phyloP scores from a whole-genome alignment of 2,113 vertebrate species.

The Aleadryas rufinucha region DNA sequence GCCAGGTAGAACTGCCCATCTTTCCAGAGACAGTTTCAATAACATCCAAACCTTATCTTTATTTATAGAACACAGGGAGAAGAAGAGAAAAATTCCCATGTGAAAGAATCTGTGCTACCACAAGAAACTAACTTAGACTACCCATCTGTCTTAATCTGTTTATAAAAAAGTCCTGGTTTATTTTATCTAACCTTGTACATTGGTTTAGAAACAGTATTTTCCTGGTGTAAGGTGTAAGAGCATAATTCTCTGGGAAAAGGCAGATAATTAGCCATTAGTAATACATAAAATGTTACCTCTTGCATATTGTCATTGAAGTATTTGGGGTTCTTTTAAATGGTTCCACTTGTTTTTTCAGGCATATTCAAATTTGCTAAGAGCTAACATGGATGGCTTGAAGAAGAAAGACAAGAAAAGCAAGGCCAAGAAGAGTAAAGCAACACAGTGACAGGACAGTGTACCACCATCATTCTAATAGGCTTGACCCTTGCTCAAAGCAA shows the following conservation, averaged over 20 bases:
- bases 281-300: not conserved
- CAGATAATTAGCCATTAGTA: not conserved
- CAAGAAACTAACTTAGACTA: not conserved
- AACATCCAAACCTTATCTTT: too few species aligned
- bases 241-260: not conserved
- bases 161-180: accelerated
- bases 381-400: slow-evolving; percentile 98
- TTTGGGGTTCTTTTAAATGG: not conserved
- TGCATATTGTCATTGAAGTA: not conserved
- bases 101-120: too few species aligned
- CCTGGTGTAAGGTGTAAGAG: not conserved
- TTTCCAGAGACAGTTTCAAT: too few species aligned
- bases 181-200: not conserved
- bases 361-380: slow-evolving; percentile 94
- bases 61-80: too few species aligned
- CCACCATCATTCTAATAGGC: not conserved
- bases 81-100: too few species aligned
- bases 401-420: slow-evolving; percentile 99
- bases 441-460: slow-evolving; percentile 77
- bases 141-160: not conserved
- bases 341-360: slow-evolving; percentile 77
- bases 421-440: slow-evolving; percentile 96
- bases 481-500: slow-evolving; percentile 15
- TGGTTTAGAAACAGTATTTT: not conserved
- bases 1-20: too few species aligned